These are phyloP conservation scores for Troides oblongomaculatus DNA, from an alignment of 2,888 invertebrate species.

Conservation along the genomic window DNA sequence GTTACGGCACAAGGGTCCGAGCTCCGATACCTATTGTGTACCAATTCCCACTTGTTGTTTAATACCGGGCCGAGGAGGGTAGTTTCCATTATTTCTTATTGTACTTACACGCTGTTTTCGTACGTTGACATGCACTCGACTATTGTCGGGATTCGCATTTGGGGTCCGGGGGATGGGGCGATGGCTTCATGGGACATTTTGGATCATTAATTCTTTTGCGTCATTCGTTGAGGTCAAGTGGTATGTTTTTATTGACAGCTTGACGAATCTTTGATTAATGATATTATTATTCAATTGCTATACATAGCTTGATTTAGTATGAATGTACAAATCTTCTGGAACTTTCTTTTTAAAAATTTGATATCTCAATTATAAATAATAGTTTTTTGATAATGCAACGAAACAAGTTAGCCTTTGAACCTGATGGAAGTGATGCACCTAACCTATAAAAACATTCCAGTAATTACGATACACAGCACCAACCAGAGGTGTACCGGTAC, in stretches of 20 bases:
- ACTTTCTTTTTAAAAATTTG: background rate
- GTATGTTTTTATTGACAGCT: slow-evolving; percentile 43
- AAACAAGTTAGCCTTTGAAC: too few relatives aligned
- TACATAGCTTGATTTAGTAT: background rate
- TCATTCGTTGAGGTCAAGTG: slow-evolving; percentile 59
- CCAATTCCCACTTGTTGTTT: slow-evolving; percentile 73
- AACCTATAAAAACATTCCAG: too few relatives aligned
- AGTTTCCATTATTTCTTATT: slow-evolving; percentile 74
- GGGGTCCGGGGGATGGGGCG: slow-evolving; percentile 32
- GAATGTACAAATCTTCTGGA: background rate
- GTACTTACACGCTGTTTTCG: slow-evolving; percentile 66
- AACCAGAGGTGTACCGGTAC: too few relatives aligned
- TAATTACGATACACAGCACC: too few relatives aligned
- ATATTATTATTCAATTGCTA: background rate
- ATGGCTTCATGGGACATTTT: slow-evolving; percentile 44
- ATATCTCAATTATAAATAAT: too few relatives aligned
- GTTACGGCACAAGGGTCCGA: slow-evolving; percentile 50
- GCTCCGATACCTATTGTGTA: slow-evolving; percentile 70
- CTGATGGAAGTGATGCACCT: too few relatives aligned
- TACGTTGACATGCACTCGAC: slow-evolving; percentile 67
- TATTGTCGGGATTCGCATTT: slow-evolving; percentile 39
- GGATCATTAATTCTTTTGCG: slow-evolving; percentile 58
- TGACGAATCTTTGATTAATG: slow-evolving; percentile 19
- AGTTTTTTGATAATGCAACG: too few relatives aligned
- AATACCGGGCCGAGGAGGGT: slow-evolving; percentile 60